Evolutionary conservation across 2,797 vertebrate genomes (phyloP).

Genomic region (Myotis vivesi): DNA sequence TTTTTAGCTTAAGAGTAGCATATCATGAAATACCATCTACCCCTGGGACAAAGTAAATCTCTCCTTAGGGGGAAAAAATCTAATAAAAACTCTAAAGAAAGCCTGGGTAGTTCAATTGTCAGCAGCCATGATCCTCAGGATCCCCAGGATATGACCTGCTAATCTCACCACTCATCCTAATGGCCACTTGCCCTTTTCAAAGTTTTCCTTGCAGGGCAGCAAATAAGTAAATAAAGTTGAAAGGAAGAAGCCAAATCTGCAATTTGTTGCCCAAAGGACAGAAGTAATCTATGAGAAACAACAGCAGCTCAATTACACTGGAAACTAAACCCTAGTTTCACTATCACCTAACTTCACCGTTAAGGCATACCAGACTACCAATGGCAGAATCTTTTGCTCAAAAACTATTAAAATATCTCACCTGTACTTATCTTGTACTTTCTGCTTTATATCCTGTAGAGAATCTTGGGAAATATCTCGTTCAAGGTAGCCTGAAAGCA

Average conservation of each 20-base stretch:
- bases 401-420: conserved; percentile 72
- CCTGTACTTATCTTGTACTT: conserved; percentile 99
- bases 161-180: neutral
- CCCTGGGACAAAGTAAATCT: neutral
- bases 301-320: neutral
- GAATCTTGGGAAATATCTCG: conserved; percentile 99
- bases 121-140: neutral
- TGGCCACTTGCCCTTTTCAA: neutral
- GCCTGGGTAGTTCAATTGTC: neutral
- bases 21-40: neutral
- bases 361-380: neutral
- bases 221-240: conserved; percentile 8
- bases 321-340: neutral
- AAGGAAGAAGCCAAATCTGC: neutral
- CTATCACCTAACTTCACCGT: neutral
- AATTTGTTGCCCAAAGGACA: neutral
- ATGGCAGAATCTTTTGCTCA: neutral
- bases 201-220: neutral
- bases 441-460: conserved; percentile 99
- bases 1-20: neutral
- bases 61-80: neutral
- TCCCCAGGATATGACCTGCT: neutral
- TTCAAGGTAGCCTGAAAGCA: conserved; percentile 99
- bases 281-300: neutral
- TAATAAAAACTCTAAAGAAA: neutral